Percentiles rank a stretch among this genome's conserved stretches.
Evolutionary conservation across 2,888 invertebrate genomes (phyloP).

Genomic region (Zaprionus obscuricornis): DNA sequence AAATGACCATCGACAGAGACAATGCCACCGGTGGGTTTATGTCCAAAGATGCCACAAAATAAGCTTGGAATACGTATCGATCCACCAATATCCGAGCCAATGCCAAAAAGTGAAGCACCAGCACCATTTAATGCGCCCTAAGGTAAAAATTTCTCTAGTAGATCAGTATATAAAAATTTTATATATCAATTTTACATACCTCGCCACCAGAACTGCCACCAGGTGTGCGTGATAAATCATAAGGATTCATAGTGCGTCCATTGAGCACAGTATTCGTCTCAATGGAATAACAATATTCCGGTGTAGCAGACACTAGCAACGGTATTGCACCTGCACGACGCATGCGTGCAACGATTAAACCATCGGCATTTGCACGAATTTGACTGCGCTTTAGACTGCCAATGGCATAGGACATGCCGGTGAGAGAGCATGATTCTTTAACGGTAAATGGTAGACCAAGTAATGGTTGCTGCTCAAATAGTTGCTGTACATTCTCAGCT

Average conservation of each 20-base stretch:
- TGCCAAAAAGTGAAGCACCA: conserved; percentile 90
- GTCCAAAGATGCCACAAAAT: conserved; percentile 94
- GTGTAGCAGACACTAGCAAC: conserved; percentile 92
- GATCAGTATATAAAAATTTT: not conserved
- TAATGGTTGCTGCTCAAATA: conserved; percentile 86
- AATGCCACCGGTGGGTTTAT: conserved; percentile 90
- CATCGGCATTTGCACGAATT: conserved; percentile 86
- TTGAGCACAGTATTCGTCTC: conserved; percentile 91
- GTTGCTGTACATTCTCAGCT: conserved; percentile 36
- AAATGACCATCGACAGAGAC: conserved; percentile 86
- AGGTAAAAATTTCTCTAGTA: not conserved
- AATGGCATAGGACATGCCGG: conserved; percentile 88
- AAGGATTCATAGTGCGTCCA: conserved; percentile 93
- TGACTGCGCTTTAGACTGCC: conserved; percentile 86
- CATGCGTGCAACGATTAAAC: conserved; percentile 87
- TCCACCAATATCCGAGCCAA: conserved; percentile 94
- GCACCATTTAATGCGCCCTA: conserved; percentile 89
- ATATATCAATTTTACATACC: conserved; percentile 82
- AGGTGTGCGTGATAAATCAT: conserved; percentile 88
- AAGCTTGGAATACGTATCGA: conserved; percentile 94
- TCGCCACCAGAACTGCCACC: conserved; percentile 97
- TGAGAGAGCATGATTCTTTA: conserved; percentile 89
- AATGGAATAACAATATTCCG: conserved; percentile 94
- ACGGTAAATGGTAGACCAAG: conserved; percentile 92
- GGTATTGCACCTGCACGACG: conserved; percentile 91